Base-by-base conservation (phyloP, 2,888 invertebrate genomes). In the Dorcus parallelipipedus region DNA sequence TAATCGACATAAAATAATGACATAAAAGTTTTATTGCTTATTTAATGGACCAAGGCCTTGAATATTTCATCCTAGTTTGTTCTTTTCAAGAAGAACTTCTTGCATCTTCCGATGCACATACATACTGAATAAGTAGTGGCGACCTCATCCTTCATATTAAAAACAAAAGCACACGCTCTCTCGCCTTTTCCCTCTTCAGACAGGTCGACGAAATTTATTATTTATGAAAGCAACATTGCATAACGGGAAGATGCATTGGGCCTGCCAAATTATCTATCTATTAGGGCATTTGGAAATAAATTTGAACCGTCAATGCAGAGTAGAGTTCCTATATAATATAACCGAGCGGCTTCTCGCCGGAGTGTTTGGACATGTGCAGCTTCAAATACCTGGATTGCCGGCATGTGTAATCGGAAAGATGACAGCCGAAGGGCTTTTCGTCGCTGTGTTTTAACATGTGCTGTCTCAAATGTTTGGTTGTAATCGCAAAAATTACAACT, bases 1-100 rank as follows among this genome's bases (percentile, higher is more conserved):
- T 58, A 58, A 58, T 58, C 58, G 54, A 54, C 58, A 58, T 58
- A 58, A 58, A 54, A 52, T 52, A 51, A 58, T 49, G 45, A 53
- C 48, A 48, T 10, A 42, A 17, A 26, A 42, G 42, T 38, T 54
- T 54, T 54, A 54, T 39, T 54, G 41, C 47, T 39, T 47, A 42
- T 48, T 54, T 49, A 49, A 54, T 49, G 49, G 54, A 54, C 49
- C 49, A 42, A 54, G 49, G 42, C 33, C 40, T 41, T 48, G 49
- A 39, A 14, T 14, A 33, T 33, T 33, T 33, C 26, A 33, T 33
- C 3, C 26, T 3, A 33, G 26, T 33, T 33, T 33, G 4, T 33
- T 33, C 26, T 6, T 33, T 33, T 33, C 26, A 33, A 33, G 26
- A 33, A 33, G 26, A 33, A 33, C 26, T 33, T 33, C 6, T 33